Base-by-base conservation (phyloP, 1,140 invertebrate species). In the Papilio helenus region DNA sequence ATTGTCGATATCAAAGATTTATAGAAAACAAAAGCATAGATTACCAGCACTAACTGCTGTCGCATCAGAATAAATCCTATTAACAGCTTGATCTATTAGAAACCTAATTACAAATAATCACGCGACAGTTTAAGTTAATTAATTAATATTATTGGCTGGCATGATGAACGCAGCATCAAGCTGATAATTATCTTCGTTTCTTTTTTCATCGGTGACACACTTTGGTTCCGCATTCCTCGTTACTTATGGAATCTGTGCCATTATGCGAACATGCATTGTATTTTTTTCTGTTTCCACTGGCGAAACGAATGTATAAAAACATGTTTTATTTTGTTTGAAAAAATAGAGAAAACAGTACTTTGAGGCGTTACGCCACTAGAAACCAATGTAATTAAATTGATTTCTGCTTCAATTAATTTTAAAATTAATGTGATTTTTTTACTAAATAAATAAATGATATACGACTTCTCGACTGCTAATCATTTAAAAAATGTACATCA, bases 61-160 rank as follows among this genome's bases (percentile, higher is more conserved):
- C 12, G 42, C 39, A 16, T 51, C 12, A 14, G 71, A 18, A 4
- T n/a, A 9, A 16, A 44, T 42, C 18, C 39, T n/a, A 72, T 74
- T 74, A 74, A 23, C 23, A 74, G 20, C 39, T 73, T 20, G 42
- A 44, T 29, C 20, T 49, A 46, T 0, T 74, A 74, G 44, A 74
- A 51, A 74, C 44, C 4, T 74, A 74, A 74, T 49, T 49, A 74
- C 44, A 74, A 72, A 49, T 51, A n/a, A 51, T 74, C 72, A 74
- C 44, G 72, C 44, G 23, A 74, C 42, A 49, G 20, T 49, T 46
- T 74, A 46, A n/a, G 49, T 74, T 42, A 72, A 72, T 72, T 74
- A 74, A 74, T 10, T 49, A 26, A 68, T 46, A 49, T 9, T 46
- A 74, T 73, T 44, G 72, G 20, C 14, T 65, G 23, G 61, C 61